These are phyloP conservation scores for Habrosyne pyritoides DNA, from an alignment of 2,888 invertebrate species.

Conservation along the genomic window DNA sequence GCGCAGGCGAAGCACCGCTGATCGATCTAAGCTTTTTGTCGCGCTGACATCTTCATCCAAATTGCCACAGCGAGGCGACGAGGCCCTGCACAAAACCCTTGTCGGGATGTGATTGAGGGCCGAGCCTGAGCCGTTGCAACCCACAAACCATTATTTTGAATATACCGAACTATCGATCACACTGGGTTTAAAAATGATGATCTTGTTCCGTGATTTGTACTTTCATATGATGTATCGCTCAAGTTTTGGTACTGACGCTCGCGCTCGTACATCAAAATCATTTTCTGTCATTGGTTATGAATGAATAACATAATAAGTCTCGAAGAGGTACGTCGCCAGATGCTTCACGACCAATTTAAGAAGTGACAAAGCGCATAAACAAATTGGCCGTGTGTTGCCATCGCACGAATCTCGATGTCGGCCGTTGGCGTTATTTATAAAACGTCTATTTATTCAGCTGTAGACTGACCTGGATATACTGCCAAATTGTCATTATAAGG, in stretches of 20 bases:
- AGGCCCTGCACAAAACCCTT: slow-evolving; percentile 53
- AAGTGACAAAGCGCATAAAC: slow-evolving; percentile 35
- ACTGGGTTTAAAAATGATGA: slow-evolving; percentile 52
- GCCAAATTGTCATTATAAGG: slow-evolving; percentile 57
- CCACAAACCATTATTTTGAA: slow-evolving; percentile 68
- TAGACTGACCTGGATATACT: slow-evolving; percentile 71
- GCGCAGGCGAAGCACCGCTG: slow-evolving; percentile 56
- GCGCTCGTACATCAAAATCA: slow-evolving; percentile 46
- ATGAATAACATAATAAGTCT: slow-evolving; percentile 17
- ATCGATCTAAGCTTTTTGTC: slow-evolving; percentile 81
- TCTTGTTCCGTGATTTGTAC: slow-evolving; percentile 37
- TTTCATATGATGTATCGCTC: slow-evolving; percentile 42
- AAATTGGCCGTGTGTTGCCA: slow-evolving; percentile 51
- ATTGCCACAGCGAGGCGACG: slow-evolving; percentile 57
- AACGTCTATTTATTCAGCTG: slow-evolving; percentile 79
- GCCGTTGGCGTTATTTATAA: slow-evolving; percentile 67
- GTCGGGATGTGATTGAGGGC: slow-evolving; percentile 70
- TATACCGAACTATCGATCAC: slow-evolving; percentile 76
- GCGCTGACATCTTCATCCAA: slow-evolving; percentile 79
- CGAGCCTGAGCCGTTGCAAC: slow-evolving; percentile 41
- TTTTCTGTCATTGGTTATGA: slow-evolving; percentile 47
- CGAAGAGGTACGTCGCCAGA: slow-evolving; percentile 13
- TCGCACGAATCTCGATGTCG: slow-evolving; percentile 3
- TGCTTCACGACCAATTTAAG: slow-evolving; percentile 15
- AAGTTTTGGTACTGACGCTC: slow-evolving; percentile 37